These are phyloP conservation scores for Xylota segnis DNA, from an alignment of 2,888 invertebrate genomes.

Conservation along the genomic window DNA sequence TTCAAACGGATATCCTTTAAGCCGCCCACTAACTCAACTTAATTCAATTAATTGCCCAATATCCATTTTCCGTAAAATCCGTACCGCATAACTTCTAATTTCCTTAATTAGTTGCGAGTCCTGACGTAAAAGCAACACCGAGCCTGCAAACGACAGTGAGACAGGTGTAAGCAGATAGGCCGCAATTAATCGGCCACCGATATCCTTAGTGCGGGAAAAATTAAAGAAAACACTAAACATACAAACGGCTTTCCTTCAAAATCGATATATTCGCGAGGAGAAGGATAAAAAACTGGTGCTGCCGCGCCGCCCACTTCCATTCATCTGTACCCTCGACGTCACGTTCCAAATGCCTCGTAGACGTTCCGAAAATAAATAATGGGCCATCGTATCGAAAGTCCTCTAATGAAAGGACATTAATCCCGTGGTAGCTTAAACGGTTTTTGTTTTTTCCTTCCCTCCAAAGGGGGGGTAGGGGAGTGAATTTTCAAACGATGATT, in stretches of 20 bases:
- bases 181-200: slow-evolving; percentile 62
- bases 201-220: slow-evolving; percentile 18
- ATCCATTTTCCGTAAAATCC: slow-evolving; percentile 47
- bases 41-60: slow-evolving; percentile 56
- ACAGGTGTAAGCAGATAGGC: slow-evolving; percentile 57
- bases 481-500: slow-evolving; percentile 9
- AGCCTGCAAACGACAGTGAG: slow-evolving; percentile 35
- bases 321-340: not conserved
- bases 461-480: not conserved
- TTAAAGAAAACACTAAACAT: slow-evolving; percentile 49
- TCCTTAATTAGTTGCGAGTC: slow-evolving; percentile 51
- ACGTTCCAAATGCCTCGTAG: slow-evolving; percentile 28
- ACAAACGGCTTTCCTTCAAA: slow-evolving; percentile 25
- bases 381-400: not conserved
- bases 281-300: not conserved
- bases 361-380: slow-evolving; percentile 44
- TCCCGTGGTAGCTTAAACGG: slow-evolving; percentile 18
- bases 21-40: slow-evolving; percentile 20
- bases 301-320: not conserved
- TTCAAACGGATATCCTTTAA: slow-evolving; percentile 26
- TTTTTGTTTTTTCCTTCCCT: not conserved
- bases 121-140: slow-evolving; percentile 31
- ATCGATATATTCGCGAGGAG: slow-evolving; percentile 21
- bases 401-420: slow-evolving; percentile 50
- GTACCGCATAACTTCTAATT: slow-evolving; percentile 57